phyloP scores from a whole-genome alignment of 2,888 invertebrate species.

The Clistopyga incitator region DNA sequence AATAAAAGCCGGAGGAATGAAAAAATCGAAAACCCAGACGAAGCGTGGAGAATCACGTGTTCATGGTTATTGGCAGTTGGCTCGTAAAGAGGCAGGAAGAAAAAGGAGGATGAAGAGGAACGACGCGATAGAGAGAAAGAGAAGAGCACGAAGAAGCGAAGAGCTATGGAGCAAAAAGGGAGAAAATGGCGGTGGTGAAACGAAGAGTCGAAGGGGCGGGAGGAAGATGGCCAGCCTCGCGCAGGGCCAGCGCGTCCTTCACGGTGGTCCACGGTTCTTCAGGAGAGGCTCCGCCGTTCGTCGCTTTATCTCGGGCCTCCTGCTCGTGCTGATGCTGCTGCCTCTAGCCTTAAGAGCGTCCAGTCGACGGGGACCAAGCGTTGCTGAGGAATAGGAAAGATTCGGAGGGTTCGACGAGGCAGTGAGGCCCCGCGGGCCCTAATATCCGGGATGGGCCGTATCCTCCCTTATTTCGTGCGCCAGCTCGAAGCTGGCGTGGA shows the following conservation, averaged over 20 bases:
- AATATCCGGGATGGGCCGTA: constrained; percentile 66
- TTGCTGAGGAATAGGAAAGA: constrained; percentile 28
- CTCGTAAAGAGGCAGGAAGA: constrained; percentile 71
- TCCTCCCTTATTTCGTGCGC: constrained; percentile 75
- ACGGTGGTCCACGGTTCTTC: constrained; percentile 80
- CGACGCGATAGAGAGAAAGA: constrained; percentile 13
- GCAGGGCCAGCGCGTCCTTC: constrained; percentile 75
- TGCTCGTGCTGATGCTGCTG: neutral
- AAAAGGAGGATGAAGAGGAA: constrained; percentile 51
- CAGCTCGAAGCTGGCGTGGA: constrained; percentile 42
- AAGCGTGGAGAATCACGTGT: constrained; percentile 80
- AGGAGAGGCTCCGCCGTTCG: constrained; percentile 73
- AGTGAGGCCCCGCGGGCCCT: constrained; percentile 60
- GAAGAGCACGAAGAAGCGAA: constrained; percentile 69
- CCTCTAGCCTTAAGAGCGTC: constrained; percentile 18
- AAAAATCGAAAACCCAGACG: constrained; percentile 29
- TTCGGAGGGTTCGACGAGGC: constrained; percentile 4
- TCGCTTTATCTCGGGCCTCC: constrained; percentile 65
- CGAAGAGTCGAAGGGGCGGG: constrained; percentile 72
- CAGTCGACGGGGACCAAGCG: constrained; percentile 28
- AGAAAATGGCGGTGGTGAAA: constrained; percentile 59
- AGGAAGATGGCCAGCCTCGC: constrained; percentile 71
- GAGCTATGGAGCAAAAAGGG: constrained; percentile 50
- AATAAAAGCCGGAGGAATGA: constrained; percentile 17
- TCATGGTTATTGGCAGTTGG: constrained; percentile 80